Base-by-base conservation (phyloP, 2,113 vertebrate species). In the Myotis yumanensis region DNA sequence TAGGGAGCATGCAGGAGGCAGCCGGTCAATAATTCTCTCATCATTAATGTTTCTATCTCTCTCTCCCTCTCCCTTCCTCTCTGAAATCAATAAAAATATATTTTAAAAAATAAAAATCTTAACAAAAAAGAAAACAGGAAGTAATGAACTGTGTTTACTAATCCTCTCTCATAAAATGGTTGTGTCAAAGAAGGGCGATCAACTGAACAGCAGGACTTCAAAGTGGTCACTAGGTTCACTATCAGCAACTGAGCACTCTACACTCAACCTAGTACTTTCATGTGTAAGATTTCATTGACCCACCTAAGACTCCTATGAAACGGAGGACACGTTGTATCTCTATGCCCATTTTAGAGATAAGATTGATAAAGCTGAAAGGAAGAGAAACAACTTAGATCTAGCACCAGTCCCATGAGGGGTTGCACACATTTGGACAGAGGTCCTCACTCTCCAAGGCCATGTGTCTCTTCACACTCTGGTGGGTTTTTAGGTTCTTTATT, bases 391-490 rank as follows among this genome's bases (percentile, higher is more conserved):
- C 54, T 69, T 51, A 28, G 37, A 81, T 20, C 25, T 48, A n/a
- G 16, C 37, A 52, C 6, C 23, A 25, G 10, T 5, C 5, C n/a
- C n/a, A 8, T 22, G 20, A 59, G 32, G 11, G 30, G 7, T 1
- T 71, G 52, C 15, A 15, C 11, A 77, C 18, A 66, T 52, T 43
- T 35, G 68, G 48, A 35, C 22, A 20, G 15, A 52, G 17, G 64
- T 71, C 37, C 2, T 40, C 32, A 30, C 16, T 77, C n/a, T 66
- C 40, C 35, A 72, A 86, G 12, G 16, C 22, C 25, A 62, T 1
- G 3, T 16, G 14, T 23, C 2, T 10, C 25, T 59, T 71, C n/a
- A 35, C 0, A 0, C 5, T 28, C 15, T 11, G n/a, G 28, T 2
- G 48, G 35, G 79, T 15, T 40, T 43, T 86, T 46, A 80, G 16